These are phyloP conservation scores for Dione vanillae DNA, from an alignment of 2,888 invertebrate species.

Conservation along the genomic window DNA sequence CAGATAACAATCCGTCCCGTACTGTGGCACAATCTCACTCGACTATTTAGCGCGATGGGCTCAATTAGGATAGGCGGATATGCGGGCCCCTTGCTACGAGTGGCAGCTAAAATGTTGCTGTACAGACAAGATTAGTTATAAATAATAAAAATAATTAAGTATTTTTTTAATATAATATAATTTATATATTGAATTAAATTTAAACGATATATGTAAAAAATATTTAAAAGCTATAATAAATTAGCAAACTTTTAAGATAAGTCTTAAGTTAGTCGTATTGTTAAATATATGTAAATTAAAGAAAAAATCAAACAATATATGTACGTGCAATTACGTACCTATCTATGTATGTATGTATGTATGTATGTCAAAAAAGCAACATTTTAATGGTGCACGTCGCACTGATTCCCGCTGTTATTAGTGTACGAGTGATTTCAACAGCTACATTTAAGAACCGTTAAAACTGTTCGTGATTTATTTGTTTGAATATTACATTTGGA, in stretches of 20 bases:
- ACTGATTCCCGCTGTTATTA: slow-evolving; percentile 66
- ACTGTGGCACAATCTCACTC: slow-evolving; percentile 60
- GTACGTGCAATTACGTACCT: too few species aligned
- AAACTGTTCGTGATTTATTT: slow-evolving; percentile 48
- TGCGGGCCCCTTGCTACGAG: slow-evolving; percentile 77
- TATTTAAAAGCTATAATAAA: too few species aligned
- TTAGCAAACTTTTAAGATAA: too few species aligned
- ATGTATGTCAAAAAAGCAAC: slow-evolving; percentile 35
- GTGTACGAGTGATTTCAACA: slow-evolving; percentile 58
- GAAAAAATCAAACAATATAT: too few species aligned
- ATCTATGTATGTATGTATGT: background rate
- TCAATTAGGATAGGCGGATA: slow-evolving; percentile 82
- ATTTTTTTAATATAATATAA: background rate
- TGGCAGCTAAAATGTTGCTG: slow-evolving; percentile 32
- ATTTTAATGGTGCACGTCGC: slow-evolving; percentile 54
- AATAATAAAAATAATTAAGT: background rate
- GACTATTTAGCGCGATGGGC: slow-evolving; percentile 82
- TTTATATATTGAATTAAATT: too few species aligned
- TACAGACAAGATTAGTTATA: background rate
- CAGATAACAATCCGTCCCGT: slow-evolving; percentile 73
- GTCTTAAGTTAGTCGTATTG: too few species aligned
- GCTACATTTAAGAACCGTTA: slow-evolving; percentile 54
- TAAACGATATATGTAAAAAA: too few species aligned
- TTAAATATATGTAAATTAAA: too few species aligned
- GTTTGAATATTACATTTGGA: slow-evolving; percentile 22